phyloP scores from a whole-genome alignment of 2,888 invertebrate genomes.

The Diaphora mendica region DNA sequence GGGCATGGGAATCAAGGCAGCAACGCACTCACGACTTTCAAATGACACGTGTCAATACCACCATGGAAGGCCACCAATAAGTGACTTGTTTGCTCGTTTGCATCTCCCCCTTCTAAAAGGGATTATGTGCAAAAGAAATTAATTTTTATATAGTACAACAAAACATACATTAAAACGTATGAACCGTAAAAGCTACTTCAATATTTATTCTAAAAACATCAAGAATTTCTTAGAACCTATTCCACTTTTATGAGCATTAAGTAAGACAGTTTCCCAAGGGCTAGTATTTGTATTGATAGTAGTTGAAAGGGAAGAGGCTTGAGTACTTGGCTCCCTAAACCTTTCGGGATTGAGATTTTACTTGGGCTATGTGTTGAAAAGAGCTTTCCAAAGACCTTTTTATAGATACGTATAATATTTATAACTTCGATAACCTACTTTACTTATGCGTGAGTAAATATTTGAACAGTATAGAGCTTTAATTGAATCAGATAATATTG shows the following conservation, averaged over 20 bases:
- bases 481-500: constrained; percentile 6
- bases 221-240: background rate
- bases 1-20: too few relatives aligned
- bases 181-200: background rate
- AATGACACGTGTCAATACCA: too few relatives aligned
- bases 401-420: constrained; percentile 25
- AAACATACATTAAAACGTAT: background rate
- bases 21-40: too few relatives aligned
- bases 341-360: constrained; percentile 40
- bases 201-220: background rate
- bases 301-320: constrained; percentile 11
- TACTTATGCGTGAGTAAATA: background rate
- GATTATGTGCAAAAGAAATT: too few relatives aligned
- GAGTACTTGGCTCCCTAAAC: constrained; percentile 23
- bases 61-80: too few relatives aligned
- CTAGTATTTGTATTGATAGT: constrained; percentile 31
- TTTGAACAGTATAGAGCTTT: too few relatives aligned
- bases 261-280: background rate
- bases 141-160: too few relatives aligned
- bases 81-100: too few relatives aligned
- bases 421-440: constrained; percentile 7
- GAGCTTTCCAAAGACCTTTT: constrained; percentile 31
- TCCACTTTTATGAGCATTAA: background rate
- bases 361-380: constrained; percentile 24
- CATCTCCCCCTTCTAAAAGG: too few relatives aligned